Percentiles rank a stretch among this genome's conserved stretches.
Conservation (phyloP, 1,140 invertebrate species). For the Drosophila busckii region DNA sequence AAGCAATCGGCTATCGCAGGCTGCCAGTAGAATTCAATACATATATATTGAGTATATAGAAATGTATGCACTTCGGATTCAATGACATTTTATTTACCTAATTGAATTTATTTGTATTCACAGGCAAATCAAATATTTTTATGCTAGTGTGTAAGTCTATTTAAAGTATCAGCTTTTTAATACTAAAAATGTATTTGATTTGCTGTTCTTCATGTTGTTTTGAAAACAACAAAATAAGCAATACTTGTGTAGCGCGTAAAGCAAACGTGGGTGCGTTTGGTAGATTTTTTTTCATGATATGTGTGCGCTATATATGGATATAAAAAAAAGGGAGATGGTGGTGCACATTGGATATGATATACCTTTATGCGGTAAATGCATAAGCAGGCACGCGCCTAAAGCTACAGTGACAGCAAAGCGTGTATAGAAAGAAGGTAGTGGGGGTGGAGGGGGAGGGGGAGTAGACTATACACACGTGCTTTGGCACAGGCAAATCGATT, state of each 20-base stretch:
- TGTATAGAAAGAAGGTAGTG: neutral
- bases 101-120: no score
- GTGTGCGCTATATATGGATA: slow-evolving; percentile 16
- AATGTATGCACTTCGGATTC: no score
- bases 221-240: slow-evolving; percentile 62
- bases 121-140: no score
- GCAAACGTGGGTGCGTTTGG: slow-evolving; percentile 35
- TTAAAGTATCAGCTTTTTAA: no score
- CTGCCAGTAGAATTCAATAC: no score
- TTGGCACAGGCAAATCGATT: slow-evolving; percentile 55
- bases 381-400: slow-evolving; percentile 13
- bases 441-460: neutral
- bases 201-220: slow-evolving; percentile 8
- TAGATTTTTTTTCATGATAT: slow-evolving; percentile 32
- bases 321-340: no score
- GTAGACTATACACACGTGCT: slow-evolving; percentile 36
- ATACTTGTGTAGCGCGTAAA: no score
- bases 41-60: no score
- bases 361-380: slow-evolving; percentile 1
- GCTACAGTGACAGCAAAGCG: neutral
- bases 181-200: neutral
- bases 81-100: no score
- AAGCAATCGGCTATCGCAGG: no score
- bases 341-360: neutral
- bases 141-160: no score